Evolutionary conservation across 2,797 vertebrate species (phyloP).

Genomic region (Micrastur ruficollis): DNA sequence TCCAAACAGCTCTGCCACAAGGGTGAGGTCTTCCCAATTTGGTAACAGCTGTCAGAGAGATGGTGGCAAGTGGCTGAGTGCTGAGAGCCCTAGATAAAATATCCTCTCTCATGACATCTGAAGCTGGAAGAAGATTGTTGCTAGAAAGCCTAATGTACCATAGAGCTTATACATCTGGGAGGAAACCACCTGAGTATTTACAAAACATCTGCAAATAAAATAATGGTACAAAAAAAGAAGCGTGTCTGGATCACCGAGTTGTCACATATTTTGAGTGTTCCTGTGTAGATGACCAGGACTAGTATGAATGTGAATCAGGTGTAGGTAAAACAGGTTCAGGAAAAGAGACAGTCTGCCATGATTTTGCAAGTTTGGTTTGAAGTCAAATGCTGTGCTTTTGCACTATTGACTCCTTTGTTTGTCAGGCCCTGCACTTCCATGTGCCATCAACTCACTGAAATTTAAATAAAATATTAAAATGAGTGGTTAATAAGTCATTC

Average conservation of each 20-base stretch:
- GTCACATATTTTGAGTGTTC: background rate
- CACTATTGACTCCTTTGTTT: background rate
- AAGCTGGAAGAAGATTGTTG: background rate
- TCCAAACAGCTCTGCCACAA: background rate
- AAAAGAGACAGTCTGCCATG: background rate
- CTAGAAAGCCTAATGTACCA: background rate
- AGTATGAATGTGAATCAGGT: background rate
- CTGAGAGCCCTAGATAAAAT: background rate
- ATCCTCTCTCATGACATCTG: background rate
- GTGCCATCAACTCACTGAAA: background rate
- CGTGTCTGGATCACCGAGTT: background rate
- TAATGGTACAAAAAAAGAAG: background rate
- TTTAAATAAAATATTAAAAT: conserved; percentile 39
- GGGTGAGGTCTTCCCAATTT: background rate
- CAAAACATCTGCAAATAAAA: background rate
- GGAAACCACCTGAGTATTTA: background rate
- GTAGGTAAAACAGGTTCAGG: background rate
- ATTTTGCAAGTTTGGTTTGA: background rate
- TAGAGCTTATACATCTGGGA: background rate
- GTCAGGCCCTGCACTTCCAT: background rate
- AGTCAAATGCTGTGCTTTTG: background rate
- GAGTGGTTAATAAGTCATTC: conserved; percentile 1
- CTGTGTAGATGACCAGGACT: background rate
- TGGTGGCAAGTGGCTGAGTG: background rate
- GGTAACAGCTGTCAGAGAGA: background rate